These are phyloP conservation scores for Bombus terrestris DNA, from an alignment of 1,140 invertebrate species.

Conservation along the genomic window DNA sequence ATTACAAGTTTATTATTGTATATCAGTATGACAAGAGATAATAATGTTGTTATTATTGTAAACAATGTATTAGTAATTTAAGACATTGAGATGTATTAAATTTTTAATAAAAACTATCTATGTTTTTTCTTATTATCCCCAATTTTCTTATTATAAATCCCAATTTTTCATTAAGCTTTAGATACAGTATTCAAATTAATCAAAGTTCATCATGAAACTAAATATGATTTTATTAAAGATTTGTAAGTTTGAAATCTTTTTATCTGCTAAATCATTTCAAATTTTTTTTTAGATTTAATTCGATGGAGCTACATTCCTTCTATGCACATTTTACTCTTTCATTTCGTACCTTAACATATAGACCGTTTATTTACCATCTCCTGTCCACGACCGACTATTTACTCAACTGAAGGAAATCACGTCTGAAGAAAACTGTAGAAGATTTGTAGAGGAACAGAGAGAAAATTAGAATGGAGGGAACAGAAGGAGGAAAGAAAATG, in stretches of 20 bases:
- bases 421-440: neutral
- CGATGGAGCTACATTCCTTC: too few relatives aligned
- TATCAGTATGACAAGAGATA: constrained; percentile 31
- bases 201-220: too few relatives aligned
- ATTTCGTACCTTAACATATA: neutral
- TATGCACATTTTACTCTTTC: too few relatives aligned
- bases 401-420: neutral
- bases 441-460: neutral
- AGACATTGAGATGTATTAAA: constrained; percentile 57
- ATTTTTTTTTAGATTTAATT: too few relatives aligned
- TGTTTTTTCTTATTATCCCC: neutral
- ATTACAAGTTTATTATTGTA: constrained; percentile 48
- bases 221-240: too few relatives aligned
- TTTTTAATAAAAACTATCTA: constrained; percentile 55
- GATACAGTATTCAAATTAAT: too few relatives aligned
- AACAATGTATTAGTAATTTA: constrained; percentile 48
- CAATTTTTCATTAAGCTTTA: too few relatives aligned
- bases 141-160: neutral
- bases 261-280: too few relatives aligned
- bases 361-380: neutral
- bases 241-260: too few relatives aligned
- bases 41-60: constrained; percentile 45
- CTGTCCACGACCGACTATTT: neutral
- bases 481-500: constrained; percentile 15
- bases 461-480: neutral